phyloP scores from a whole-genome alignment of 1,140 invertebrate species.

The Anthonomus grandis region DNA sequence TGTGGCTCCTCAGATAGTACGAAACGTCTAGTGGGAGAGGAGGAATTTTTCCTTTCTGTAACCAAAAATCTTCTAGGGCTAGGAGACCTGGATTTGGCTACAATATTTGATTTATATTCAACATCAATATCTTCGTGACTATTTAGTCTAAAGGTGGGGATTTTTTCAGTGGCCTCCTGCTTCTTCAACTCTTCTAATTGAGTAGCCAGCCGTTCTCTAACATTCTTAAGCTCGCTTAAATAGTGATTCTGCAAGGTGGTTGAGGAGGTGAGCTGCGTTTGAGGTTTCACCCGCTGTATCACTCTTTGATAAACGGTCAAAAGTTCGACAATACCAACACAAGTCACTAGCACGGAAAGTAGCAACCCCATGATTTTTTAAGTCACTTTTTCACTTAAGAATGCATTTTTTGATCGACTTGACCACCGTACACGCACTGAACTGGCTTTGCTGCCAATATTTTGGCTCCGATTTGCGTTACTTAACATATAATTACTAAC shows the following conservation, averaged over 20 bases:
- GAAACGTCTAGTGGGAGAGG: slow-evolving; percentile 18
- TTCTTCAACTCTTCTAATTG: slow-evolving; percentile 3
- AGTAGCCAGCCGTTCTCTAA: slow-evolving; percentile 3
- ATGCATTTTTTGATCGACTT: neutral
- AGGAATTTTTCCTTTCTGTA: slow-evolving; percentile 21
- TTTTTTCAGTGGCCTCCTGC: neutral
- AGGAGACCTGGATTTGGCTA: slow-evolving; percentile 18
- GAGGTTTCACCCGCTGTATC: slow-evolving; percentile 29
- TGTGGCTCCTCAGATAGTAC: slow-evolving; percentile 22
- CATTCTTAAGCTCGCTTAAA: slow-evolving; percentile 18
- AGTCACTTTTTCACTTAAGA: slow-evolving; percentile 10
- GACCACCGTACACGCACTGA: slow-evolving; percentile 4
- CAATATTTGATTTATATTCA: slow-evolving; percentile 17
- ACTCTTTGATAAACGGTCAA: slow-evolving; percentile 58
- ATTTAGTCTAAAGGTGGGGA: slow-evolving; percentile 16
- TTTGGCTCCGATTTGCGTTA: slow-evolving; percentile 28
- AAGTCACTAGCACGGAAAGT: slow-evolving; percentile 67
- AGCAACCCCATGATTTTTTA: slow-evolving; percentile 73
- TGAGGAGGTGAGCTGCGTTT: slow-evolving; percentile 1
- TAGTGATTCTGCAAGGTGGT: slow-evolving; percentile 13
- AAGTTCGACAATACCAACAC: slow-evolving; percentile 67
- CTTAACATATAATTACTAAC: slow-evolving; percentile 33
- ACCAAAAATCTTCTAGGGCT: slow-evolving; percentile 31
- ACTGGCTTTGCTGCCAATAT: slow-evolving; percentile 32
- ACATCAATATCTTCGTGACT: slow-evolving; percentile 33